phyloP scores from a whole-genome alignment of 1,140 invertebrate genomes.

The Drosophila obscura region DNA sequence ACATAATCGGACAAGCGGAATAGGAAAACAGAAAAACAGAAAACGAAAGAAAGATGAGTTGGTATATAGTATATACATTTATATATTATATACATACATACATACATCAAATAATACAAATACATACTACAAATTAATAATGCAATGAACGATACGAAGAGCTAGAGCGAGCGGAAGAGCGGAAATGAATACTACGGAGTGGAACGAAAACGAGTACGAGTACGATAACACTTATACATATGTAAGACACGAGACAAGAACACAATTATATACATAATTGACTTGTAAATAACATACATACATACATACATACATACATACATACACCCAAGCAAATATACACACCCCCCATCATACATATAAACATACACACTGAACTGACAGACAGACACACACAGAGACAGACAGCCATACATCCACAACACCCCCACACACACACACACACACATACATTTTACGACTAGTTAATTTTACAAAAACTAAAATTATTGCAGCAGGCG shows the following conservation, averaged over 20 bases:
- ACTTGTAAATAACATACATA: conserved; percentile 72
- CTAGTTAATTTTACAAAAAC: conserved; percentile 71
- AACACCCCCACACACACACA: conserved; percentile 22
- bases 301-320: conserved; percentile 21
- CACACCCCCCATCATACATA: conserved; percentile 29
- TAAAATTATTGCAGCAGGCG: conserved; percentile 62
- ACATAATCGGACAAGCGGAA: conserved; percentile 21
- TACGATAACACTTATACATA: conserved; percentile 44
- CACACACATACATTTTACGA: conserved; percentile 67
- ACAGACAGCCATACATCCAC: conserved; percentile 37
- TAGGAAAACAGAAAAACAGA: conserved; percentile 11
- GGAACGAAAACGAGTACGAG: conserved; percentile 39
- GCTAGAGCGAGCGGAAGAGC: conserved; percentile 1
- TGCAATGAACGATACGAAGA: conserved; percentile 52
- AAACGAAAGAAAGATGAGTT: not conserved
- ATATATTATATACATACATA: not conserved
- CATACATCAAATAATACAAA: conserved; percentile 25
- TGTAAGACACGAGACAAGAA: conserved; percentile 35
- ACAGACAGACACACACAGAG: conserved; percentile 19
- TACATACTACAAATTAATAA: conserved; percentile 46
- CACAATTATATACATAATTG: not conserved
- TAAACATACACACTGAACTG: conserved; percentile 4
- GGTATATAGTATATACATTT: conserved; percentile 32
- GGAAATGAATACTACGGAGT: conserved; percentile 49
- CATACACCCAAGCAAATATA: conserved; percentile 11